A percentile compares a stretch with the other conserved stretches of the same genome.
phyloP scores from a whole-genome alignment of 2,888 invertebrate genomes.

The Thalpophila matura region DNA sequence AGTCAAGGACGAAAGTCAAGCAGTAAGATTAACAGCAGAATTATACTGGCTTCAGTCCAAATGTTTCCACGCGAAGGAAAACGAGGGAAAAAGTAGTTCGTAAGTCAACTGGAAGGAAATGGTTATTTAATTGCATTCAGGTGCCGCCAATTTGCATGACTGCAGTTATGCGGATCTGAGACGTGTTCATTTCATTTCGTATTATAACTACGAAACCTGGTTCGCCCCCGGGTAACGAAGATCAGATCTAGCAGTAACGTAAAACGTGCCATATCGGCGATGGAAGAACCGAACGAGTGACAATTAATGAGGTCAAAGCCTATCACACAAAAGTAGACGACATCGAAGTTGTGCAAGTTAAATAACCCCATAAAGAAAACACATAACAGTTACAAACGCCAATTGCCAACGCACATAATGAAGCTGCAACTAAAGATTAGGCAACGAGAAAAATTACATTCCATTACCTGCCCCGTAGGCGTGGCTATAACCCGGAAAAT shows the following conservation, averaged over 20 bases:
- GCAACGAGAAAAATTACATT: slow-evolving; percentile 49
- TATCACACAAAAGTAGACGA: slow-evolving; percentile 4
- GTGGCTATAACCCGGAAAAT: slow-evolving; percentile 50
- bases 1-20: slow-evolving; percentile 42
- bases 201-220: no score
- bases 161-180: slow-evolving; percentile 8
- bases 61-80: slow-evolving; percentile 41
- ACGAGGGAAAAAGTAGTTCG: slow-evolving; percentile 22
- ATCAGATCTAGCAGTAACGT: no score
- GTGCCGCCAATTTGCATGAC: slow-evolving; percentile 22
- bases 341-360: slow-evolving; percentile 32
- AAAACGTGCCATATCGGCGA: slow-evolving; percentile 39
- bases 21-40: slow-evolving; percentile 38
- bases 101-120: slow-evolving; percentile 40
- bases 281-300: slow-evolving; percentile 4
- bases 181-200: no score
- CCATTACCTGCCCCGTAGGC: slow-evolving; percentile 38
- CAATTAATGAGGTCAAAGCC: slow-evolving; percentile 39
- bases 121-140: slow-evolving; percentile 44
- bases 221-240: background rate
- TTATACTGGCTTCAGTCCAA: slow-evolving; percentile 50
- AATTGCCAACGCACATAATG: slow-evolving; percentile 17
- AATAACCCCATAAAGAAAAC: slow-evolving; percentile 26
- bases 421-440: slow-evolving; percentile 47
- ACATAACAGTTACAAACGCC: slow-evolving; percentile 21